Conservation (phyloP, 2,797 vertebrate species). For the Parotocinclus haroldoi region DNA sequence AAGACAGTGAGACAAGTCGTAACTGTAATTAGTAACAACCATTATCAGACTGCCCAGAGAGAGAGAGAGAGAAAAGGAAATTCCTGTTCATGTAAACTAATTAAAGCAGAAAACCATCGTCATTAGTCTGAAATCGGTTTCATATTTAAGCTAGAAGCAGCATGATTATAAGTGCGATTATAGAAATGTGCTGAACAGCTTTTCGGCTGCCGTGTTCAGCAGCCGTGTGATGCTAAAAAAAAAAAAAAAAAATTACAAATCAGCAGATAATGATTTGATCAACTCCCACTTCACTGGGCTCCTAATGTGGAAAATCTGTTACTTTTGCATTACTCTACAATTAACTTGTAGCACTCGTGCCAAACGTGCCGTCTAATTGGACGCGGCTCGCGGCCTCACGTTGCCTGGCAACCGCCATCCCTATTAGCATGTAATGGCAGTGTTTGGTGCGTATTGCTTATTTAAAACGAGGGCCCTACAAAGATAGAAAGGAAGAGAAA, state of each 20-base stretch:
- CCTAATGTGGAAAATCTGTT: conserved; percentile 62
- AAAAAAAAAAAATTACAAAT: conserved; percentile 10
- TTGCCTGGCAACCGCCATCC: conserved; percentile 68
- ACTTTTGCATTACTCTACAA: conserved; percentile 63
- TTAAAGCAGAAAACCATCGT: background rate
- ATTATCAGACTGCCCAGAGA: background rate
- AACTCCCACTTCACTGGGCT: conserved; percentile 55
- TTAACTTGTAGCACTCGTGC: conserved; percentile 60
- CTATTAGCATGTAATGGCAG: too few relatives aligned
- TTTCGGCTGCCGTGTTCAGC: background rate
- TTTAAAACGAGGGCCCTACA: too few relatives aligned
- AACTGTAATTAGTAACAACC: background rate
- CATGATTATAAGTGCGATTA: background rate
- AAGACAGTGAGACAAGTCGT: background rate
- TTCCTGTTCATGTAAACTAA: too few relatives aligned
- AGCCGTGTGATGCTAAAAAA: background rate
- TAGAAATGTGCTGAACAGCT: background rate
- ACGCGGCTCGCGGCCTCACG: conserved; percentile 58
- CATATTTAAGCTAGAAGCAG: background rate
- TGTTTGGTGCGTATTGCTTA: too few relatives aligned
- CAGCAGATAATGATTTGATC: conserved; percentile 55
- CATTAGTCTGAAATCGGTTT: background rate
- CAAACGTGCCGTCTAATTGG: conserved; percentile 64
- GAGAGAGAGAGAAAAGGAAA: too few relatives aligned
- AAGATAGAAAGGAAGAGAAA: too few relatives aligned